Evolutionary conservation across 2,888 invertebrate genomes (phyloP).

Genomic region (Cyclophora punctaria): DNA sequence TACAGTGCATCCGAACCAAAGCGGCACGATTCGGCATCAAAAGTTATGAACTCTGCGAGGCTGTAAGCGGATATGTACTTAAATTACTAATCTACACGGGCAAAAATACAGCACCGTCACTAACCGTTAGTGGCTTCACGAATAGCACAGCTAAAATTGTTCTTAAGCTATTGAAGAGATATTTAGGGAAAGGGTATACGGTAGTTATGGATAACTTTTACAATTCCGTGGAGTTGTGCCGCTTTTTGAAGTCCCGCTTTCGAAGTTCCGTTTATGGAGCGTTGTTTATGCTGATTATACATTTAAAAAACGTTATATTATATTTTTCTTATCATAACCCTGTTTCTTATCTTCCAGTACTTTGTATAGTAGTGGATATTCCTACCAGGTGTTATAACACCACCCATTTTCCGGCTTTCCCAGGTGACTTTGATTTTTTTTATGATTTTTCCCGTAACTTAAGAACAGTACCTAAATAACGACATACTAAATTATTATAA

Average conservation of each 20-base stretch:
- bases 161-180: conserved; percentile 8
- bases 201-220: conserved; percentile 17
- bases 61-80: conserved; percentile 7
- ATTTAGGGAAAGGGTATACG: conserved; percentile 9
- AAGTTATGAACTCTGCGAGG: conserved; percentile 12
- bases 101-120: neutral
- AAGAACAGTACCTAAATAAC: too few species aligned
- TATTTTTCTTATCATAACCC: too few species aligned
- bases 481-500: too few species aligned
- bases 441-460: too few species aligned
- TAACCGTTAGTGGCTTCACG: conserved; percentile 10
- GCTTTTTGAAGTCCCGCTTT: neutral
- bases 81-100: conserved; percentile 6
- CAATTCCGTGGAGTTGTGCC: conserved; percentile 2
- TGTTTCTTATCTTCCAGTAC: too few species aligned
- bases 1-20: conserved; percentile 14
- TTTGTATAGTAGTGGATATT: too few species aligned
- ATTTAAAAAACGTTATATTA: too few species aligned
- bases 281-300: too few species aligned
- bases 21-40: conserved; percentile 17
- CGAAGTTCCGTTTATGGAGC: too few species aligned
- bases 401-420: too few species aligned
- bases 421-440: too few species aligned
- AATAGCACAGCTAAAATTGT: conserved; percentile 14
- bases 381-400: too few species aligned